phyloP scores from a whole-genome alignment of 2,888 invertebrate species.

The Arenicola marina region DNA sequence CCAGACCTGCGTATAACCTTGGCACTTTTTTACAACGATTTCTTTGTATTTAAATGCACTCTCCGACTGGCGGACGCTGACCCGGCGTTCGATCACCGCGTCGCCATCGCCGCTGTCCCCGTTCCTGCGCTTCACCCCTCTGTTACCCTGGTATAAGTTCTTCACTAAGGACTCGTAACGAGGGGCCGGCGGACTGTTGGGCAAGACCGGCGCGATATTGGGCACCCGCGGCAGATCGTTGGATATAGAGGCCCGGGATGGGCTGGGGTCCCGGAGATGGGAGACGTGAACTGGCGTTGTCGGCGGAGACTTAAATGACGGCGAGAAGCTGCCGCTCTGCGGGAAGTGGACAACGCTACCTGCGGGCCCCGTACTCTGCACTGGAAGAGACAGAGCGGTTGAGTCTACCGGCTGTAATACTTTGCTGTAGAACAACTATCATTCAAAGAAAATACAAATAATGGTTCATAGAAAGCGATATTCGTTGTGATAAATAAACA shows the following conservation, averaged over 20 bases:
- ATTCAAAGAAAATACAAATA: too few species aligned
- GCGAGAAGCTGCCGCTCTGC: too few species aligned
- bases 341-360: too few species aligned
- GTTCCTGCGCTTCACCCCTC: neutral
- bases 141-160: slow-evolving; percentile 38
- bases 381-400: too few species aligned
- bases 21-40: slow-evolving; percentile 67
- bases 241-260: neutral
- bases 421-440: too few species aligned
- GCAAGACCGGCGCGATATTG: slow-evolving; percentile 36
- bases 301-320: too few species aligned
- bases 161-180: slow-evolving; percentile 47
- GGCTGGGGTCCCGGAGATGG: neutral
- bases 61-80: slow-evolving; percentile 60
- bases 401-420: too few species aligned
- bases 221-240: slow-evolving; percentile 27
- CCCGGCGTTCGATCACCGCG: slow-evolving; percentile 46
- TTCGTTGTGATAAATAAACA: too few species aligned
- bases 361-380: too few species aligned
- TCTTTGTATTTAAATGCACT: slow-evolving; percentile 63
- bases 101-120: slow-evolving; percentile 15
- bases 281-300: neutral
- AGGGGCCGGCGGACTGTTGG: slow-evolving; percentile 49
- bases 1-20: slow-evolving; percentile 68
- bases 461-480: too few species aligned